phyloP scores from a whole-genome alignment of 2,888 invertebrate genomes.

The Aporophyla lueneburgensis region DNA sequence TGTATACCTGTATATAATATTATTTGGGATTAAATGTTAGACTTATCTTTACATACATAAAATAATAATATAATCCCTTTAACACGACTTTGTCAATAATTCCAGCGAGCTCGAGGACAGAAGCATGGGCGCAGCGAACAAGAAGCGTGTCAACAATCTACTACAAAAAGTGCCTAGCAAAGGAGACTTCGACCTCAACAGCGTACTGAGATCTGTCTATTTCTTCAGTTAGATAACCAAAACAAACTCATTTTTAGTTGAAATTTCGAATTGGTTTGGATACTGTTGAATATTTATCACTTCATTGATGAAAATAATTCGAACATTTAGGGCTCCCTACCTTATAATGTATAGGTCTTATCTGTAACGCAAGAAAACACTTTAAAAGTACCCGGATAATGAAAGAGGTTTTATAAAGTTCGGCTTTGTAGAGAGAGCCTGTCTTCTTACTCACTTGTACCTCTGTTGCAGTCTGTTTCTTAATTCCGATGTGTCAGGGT shows the following conservation, averaged over 20 bases:
- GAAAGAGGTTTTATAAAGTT: background rate
- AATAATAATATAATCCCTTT: background rate
- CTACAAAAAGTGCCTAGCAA: conserved; percentile 93
- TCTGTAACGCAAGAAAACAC: conserved; percentile 2
- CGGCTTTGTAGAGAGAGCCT: background rate
- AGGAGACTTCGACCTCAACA: conserved; percentile 94
- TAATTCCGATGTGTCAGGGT: background rate
- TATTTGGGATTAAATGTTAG: too few relatives aligned
- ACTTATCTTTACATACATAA: too few relatives aligned
- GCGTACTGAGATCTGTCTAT: conserved; percentile 95
- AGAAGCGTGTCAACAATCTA: conserved; percentile 91
- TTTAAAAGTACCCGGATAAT: background rate
- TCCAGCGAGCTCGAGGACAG: conserved; percentile 87
- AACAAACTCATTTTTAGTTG: background rate
- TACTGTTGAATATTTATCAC: conserved; percentile 1
- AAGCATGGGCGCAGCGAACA: conserved; percentile 89
- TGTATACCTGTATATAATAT: too few relatives aligned
- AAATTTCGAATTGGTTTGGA: background rate
- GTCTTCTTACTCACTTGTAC: background rate
- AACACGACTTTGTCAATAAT: conserved; percentile 33
- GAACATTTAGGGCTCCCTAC: conserved; percentile 31
- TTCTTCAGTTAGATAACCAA: conserved; percentile 94
- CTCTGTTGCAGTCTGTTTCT: too few relatives aligned
- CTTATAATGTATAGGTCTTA: conserved; percentile 18
- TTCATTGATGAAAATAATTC: conserved; percentile 14